phyloP scores from a whole-genome alignment of 2,797 vertebrate species.

The Adrianichthys oophorus region DNA sequence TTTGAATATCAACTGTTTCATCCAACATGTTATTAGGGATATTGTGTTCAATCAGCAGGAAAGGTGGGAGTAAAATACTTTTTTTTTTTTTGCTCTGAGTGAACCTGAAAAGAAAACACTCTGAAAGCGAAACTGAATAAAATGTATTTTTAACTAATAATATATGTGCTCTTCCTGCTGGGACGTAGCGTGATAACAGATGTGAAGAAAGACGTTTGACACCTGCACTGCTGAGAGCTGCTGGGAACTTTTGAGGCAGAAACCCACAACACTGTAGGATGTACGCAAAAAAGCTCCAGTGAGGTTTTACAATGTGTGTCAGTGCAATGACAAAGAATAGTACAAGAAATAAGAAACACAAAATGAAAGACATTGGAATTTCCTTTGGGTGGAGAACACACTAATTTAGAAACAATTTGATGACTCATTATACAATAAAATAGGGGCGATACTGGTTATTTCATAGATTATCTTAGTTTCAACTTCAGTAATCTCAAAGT shows the following conservation, averaged over 20 bases:
- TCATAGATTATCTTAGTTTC: too few relatives aligned
- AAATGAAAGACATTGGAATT: neutral
- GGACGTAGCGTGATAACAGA: neutral
- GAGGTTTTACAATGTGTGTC: neutral
- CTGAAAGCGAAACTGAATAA: neutral
- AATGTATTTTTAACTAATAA: neutral
- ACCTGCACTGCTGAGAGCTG: conserved; percentile 10
- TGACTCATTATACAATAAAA: too few relatives aligned
- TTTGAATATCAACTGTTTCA: conserved; percentile 7
- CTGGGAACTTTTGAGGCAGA: neutral
- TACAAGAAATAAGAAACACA: neutral
- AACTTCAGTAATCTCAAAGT: too few relatives aligned
- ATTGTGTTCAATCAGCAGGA: neutral
- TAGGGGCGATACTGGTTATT: too few relatives aligned
- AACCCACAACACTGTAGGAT: neutral
- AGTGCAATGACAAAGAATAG: neutral
- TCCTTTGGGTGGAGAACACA: neutral
- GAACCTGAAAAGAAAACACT: neutral
- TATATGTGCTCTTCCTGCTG: neutral
- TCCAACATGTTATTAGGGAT: neutral
- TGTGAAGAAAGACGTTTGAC: neutral
- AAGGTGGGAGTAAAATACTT: neutral
- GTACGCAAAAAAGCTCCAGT: conserved; percentile 9
- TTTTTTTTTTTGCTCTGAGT: neutral
- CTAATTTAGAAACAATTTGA: too few relatives aligned